These are phyloP conservation scores for Phania funesta DNA, from an alignment of 2,888 invertebrate genomes.

Conservation along the genomic window DNA sequence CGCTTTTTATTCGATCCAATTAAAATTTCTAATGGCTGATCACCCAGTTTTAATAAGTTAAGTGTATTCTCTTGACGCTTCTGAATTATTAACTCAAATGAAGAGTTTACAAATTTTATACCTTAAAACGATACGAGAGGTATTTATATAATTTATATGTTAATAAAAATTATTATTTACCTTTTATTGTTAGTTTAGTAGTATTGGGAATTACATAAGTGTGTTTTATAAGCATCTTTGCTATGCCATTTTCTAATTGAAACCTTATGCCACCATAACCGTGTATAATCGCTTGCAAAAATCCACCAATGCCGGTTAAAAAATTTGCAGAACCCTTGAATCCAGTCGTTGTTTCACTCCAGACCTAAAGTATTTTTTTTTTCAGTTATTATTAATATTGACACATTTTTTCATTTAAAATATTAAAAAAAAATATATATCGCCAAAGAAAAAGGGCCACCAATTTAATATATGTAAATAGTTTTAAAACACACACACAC, in stretches of 20 bases:
- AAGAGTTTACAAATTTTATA: constrained; percentile 72
- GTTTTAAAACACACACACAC: too few relatives aligned
- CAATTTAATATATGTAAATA: too few relatives aligned
- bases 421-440: too few relatives aligned
- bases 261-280: constrained; percentile 83
- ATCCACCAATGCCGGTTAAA: constrained; percentile 84
- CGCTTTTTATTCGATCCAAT: constrained; percentile 2
- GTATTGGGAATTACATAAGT: constrained; percentile 47
- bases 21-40: constrained; percentile 48
- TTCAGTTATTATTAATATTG: neutral
- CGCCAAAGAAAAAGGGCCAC: too few relatives aligned
- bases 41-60: constrained; percentile 56
- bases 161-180: constrained; percentile 34
- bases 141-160: neutral
- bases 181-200: constrained; percentile 62
- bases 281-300: constrained; percentile 82
- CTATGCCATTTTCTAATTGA: constrained; percentile 73
- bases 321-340: constrained; percentile 83
- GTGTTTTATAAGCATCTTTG: constrained; percentile 60
- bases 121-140: constrained; percentile 65
- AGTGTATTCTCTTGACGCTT: constrained; percentile 34
- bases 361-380: constrained; percentile 79
- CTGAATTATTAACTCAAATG: constrained; percentile 68
- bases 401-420: neutral
- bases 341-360: constrained; percentile 83